phyloP scores from a whole-genome alignment of 2,888 invertebrate species.

The Hyppa rectilinea region DNA sequence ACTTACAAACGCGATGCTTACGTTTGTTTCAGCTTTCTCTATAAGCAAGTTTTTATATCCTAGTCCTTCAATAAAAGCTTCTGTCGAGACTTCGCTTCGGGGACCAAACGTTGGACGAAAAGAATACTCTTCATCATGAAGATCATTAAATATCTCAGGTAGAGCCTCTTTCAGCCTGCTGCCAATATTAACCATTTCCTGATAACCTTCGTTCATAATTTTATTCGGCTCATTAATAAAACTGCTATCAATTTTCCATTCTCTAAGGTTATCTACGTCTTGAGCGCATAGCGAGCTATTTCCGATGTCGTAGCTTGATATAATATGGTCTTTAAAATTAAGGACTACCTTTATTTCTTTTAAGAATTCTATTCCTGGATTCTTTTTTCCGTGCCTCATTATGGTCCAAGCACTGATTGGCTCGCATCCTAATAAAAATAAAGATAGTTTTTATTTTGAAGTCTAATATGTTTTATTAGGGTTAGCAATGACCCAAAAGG shows the following conservation, averaged over 20 bases:
- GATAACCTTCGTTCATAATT: constrained; percentile 83
- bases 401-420: constrained; percentile 79
- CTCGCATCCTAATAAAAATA: constrained; percentile 67
- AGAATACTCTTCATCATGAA: constrained; percentile 83
- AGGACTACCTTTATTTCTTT: constrained; percentile 70
- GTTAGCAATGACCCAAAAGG: not conserved
- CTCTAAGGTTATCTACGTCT: constrained; percentile 77
- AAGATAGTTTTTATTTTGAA: not conserved
- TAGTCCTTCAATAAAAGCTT: constrained; percentile 90
- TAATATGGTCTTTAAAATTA: constrained; percentile 69
- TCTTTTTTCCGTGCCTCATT: constrained; percentile 74
- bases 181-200: constrained; percentile 92
- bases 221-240: constrained; percentile 69
- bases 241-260: constrained; percentile 72
- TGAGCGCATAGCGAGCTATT: constrained; percentile 80
- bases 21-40: constrained; percentile 40
- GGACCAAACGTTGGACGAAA: constrained; percentile 90
- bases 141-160: constrained; percentile 84
- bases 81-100: constrained; percentile 90
- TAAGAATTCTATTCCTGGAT: constrained; percentile 66
- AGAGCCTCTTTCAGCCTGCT: constrained; percentile 76
- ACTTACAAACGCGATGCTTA: constrained; percentile 64
- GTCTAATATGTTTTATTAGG: not conserved
- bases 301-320: constrained; percentile 73
- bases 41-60: constrained; percentile 57